Evolutionary conservation across 2,888 invertebrate species (phyloP), one percentile per base, ranked within the genome.

Genomic region (Alitta virens): DNA sequence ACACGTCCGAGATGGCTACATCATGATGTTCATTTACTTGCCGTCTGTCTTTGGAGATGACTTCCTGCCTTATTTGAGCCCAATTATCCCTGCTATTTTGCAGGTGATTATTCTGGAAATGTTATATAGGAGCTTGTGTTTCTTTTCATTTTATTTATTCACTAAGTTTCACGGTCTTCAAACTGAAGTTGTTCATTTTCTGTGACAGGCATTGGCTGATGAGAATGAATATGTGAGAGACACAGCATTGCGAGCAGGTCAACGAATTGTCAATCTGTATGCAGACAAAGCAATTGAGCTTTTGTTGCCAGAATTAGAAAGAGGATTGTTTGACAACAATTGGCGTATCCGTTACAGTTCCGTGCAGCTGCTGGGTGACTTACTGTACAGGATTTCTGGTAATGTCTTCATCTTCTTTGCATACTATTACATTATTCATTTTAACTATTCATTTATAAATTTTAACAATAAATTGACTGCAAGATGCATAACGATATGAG

Each of bases 21-120:
- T 99, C 67, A 96, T 99, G 94, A 94, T 99, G 94, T 99, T 97
- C 83, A 98, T 99, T 77, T 99, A 98, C 84, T 92, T 99, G 90
- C 99, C 99, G 1, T 90, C 91, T 65, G 95, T 96, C 14, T 98
- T 99, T 84, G 94, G 93, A 5, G 89, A 90, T 68, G 93, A 94
- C 79, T 99, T 99, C 84, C 90, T 92, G 1, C 92, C 92, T 0
- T 99, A 97, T 84, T 91, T 97, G 76, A 92, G 96, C 0, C 92
- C 93, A 80, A 97, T 99, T 74, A 94, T 99, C 75, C 96, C 93
- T 81, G 95, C 97, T 1, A 96, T 99, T 71, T 85, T 99, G 38
- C 93, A 95, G 80, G 86, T 85, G 71, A 66, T 68, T 60, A n/a
- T n/a, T n/a, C 12, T 5, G 12, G 33, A 7, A 33, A 33, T n/a